phyloP scores from a whole-genome alignment of 2,888 invertebrate genomes.

The Apamea epomidion region DNA sequence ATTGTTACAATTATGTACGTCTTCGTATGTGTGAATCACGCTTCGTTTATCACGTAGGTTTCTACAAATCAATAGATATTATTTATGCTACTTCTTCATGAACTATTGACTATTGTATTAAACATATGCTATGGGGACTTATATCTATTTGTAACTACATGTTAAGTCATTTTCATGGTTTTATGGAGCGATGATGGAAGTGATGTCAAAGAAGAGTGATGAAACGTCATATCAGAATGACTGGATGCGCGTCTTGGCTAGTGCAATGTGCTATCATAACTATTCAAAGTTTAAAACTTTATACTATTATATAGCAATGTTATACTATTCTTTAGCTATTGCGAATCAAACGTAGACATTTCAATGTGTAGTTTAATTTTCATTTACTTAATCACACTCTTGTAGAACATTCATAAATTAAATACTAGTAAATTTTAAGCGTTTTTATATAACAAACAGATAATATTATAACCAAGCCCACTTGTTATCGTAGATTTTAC shows the following conservation, averaged over 20 bases:
- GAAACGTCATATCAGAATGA: constrained; percentile 77
- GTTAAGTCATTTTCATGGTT: constrained; percentile 44
- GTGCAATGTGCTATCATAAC: constrained; percentile 74
- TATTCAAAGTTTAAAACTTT: constrained; percentile 65
- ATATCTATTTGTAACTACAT: constrained; percentile 33
- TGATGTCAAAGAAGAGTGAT: constrained; percentile 73
- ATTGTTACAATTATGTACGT: constrained; percentile 76
- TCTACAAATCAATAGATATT: constrained; percentile 51
- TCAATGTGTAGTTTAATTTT: constrained; percentile 74
- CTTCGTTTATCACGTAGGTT: constrained; percentile 59
- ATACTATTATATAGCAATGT: constrained; percentile 62
- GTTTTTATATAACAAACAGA: constrained; percentile 72
- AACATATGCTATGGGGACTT: constrained; percentile 42
- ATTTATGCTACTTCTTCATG: constrained; percentile 43
- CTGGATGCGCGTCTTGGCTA: constrained; percentile 71
- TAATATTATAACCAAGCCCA: constrained; percentile 74
- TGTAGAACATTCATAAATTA: constrained; percentile 67
- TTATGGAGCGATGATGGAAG: constrained; percentile 54
- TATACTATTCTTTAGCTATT: constrained; percentile 75
- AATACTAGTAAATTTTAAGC: constrained; percentile 66
- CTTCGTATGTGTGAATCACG: constrained; percentile 67
- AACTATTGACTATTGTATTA: constrained; percentile 45
- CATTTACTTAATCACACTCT: constrained; percentile 65
- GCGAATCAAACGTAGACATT: constrained; percentile 74
- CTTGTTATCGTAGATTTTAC: constrained; percentile 88